Base-by-base conservation (phyloP, 2,797 vertebrate species). In the Geotrypetes seraphini region DNA sequence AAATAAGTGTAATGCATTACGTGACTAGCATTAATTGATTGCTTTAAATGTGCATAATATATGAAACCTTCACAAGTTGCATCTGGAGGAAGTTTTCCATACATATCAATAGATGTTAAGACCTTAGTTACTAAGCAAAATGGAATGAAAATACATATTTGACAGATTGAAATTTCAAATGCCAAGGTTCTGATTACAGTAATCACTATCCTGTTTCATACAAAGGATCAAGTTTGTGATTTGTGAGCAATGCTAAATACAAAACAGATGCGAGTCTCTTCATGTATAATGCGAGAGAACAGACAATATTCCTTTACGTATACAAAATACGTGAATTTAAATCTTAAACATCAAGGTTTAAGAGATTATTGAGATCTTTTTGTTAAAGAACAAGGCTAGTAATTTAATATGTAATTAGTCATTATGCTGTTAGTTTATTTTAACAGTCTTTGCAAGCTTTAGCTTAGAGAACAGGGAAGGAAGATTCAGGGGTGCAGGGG, bases 281-380 rank as follows among this genome's bases (percentile, higher is more conserved):
- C 38, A 23, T 61, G 55, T 69, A 33, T 28, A 47, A 11, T 69
- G n/a, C 46, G 47, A 52, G 33, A 53, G 46, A 50, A 50, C 7
- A 25, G 32, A 33, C 36, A 47, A 39, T 37, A 44, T 55, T 50
- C 41, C 61, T 29, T 0, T 61, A 24, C 57, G 61, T 35, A 34
- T 39, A 19, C 18, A 13, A 42, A 14, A 13, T 19, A 55, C 36
- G 18, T 8, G 39, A 28, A 25, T 40, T 32, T 22, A 42, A 41
- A 39, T 36, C 42, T 17, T 53, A 51, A 51, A 14, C 5, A 10
- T 4, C 28, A 21, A 42, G 29, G 32, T 36, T 11, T 13, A 60
- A 66, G 22, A 42, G 61, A 63, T 71, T 71, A 60, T 33, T 50
- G 35, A 31, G 48, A 17, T 40, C 32, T 36, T 31, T 40, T 42